phyloP scores from a whole-genome alignment of 2,113 vertebrate genomes.

The Saguinus imperator region DNA sequence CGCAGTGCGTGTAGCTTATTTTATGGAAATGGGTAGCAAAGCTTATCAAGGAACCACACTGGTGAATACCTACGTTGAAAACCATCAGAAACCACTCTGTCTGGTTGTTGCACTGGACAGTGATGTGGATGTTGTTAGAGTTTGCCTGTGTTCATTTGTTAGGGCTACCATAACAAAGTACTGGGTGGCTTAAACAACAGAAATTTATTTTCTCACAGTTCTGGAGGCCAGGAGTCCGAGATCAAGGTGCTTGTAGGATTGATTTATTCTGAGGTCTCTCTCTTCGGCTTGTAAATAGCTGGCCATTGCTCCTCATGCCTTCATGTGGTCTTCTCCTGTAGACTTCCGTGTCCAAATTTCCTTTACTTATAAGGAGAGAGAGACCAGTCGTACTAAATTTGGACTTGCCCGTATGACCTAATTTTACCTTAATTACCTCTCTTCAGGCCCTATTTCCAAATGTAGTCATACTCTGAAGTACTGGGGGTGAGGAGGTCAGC shows the following conservation, averaged over 20 bases:
- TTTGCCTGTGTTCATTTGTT: neutral
- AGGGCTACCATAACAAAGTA: neutral
- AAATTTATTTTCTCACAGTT: neutral
- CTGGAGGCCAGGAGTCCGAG: neutral
- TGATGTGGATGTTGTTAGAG: too few relatives aligned
- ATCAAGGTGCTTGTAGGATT: neutral
- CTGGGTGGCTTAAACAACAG: neutral
- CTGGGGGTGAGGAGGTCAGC: neutral
- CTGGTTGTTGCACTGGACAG: neutral
- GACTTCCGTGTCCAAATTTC: neutral
- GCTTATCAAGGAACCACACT: neutral
- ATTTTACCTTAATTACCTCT: neutral
- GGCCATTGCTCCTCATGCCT: neutral
- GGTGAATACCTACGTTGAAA: rapidly evolving
- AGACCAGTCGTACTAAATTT: neutral
- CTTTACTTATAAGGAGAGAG: neutral
- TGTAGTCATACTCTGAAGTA: neutral
- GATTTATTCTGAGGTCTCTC: neutral
- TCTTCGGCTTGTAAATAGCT: neutral
- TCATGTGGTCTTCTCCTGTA: neutral
- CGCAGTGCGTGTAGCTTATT: neutral
- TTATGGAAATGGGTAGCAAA: neutral
- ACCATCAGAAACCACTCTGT: neutral
- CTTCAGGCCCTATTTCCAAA: neutral
- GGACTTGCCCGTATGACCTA: neutral